Base-by-base conservation (phyloP, 2,888 invertebrate species). In the Ochropleura plecta region DNA sequence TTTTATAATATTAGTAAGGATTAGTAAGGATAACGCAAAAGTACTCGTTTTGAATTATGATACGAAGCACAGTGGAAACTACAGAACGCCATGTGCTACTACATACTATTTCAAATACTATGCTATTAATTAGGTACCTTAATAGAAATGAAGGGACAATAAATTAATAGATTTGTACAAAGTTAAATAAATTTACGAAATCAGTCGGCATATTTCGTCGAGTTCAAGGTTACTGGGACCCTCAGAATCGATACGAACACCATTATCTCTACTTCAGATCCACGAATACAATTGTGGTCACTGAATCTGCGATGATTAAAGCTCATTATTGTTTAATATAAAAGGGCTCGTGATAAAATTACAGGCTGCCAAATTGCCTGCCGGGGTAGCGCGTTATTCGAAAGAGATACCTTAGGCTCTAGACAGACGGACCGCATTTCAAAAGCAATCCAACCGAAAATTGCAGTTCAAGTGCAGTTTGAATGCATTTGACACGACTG, bases 231-330 rank as follows among this genome's bases (percentile, higher is more conserved):
- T 85, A 80, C 51, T 49, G 82, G 76, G 79, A 79, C 78, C 85
- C 81, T 86, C 69, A 14, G 42, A 87, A 90, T 90, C 89, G 86
- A 90, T 89, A 82, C 78, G 80, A 83, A 83, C 74, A 85, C 88
- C 88, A 89, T 89, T 90, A 90, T 88, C 85, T 89, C 79, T 79
- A 85, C 78, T 88, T 88, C 84, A 88, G 76, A 87, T 86, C 84
- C 84, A 82, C 78, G 55, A 70, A 75, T 70, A 71, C 66, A 53
- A 51, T 70, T 77, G 20, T 72, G 81, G 86, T 71, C 79, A 84
- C 18, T 48, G 81, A 81, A 75, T 42, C 10, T 40, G 68, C 59
- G 80, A 65, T 65, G 3, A 30, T 62, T n/a, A 49, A 42, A 0
- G 20, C 5, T 68, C n/a, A 48, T 48, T 9, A 0, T 5, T 40